Evolutionary conservation across 2,797 vertebrate genomes (phyloP), one percentile per base, ranked within the genome.

Genomic region (Melanotaenia trifasciata): DNA sequence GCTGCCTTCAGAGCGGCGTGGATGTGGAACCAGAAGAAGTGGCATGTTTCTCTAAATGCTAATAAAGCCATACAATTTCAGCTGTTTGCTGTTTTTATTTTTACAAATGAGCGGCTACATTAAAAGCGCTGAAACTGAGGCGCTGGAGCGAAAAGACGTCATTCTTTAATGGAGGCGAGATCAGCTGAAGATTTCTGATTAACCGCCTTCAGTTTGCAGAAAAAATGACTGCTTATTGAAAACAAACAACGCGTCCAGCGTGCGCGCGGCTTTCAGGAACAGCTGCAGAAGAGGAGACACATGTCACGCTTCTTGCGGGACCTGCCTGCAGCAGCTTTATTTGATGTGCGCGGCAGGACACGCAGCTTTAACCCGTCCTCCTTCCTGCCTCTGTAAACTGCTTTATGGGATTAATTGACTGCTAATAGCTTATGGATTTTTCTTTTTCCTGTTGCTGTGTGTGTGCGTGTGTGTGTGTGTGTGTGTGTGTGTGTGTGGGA

Each of bases 361-460:
- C 18, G 16, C 18, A 36, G 70, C 67, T 74, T 57, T 58, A 50
- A 68, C n/a, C 59, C 47, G 20, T 53, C 51, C 10, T 64, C 18
- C 35, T 5, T 24, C 50, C 58, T 65, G 58, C 51, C 70, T 51
- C 58, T 78, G 50, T 50, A 62, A 63, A 60, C 51, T 9, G 72
- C 73, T 75, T 79, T 30, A 47, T 79, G 54, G 78, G 64, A 84
- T 79, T 86, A 80, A 86, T 83, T 83, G 72, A 62, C 74, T 78
- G 71, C 72, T 88, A 81, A 88, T 80, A 62, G 78, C 20, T 81
- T 76, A 85, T 86, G 30, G 87, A 89, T 85, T 87, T 84, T 64
- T 7, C 59, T 64, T 77, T 68, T 77, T 16, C 40, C 67, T 67
- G 30, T 32, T 32, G 9, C 70, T 65, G 26, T 26, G 26, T 26